A percentile compares a stretch with the other conserved stretches of the same genome.
Conservation (phyloP, 1,140 invertebrate species). For the Drosophila hydei region DNA sequence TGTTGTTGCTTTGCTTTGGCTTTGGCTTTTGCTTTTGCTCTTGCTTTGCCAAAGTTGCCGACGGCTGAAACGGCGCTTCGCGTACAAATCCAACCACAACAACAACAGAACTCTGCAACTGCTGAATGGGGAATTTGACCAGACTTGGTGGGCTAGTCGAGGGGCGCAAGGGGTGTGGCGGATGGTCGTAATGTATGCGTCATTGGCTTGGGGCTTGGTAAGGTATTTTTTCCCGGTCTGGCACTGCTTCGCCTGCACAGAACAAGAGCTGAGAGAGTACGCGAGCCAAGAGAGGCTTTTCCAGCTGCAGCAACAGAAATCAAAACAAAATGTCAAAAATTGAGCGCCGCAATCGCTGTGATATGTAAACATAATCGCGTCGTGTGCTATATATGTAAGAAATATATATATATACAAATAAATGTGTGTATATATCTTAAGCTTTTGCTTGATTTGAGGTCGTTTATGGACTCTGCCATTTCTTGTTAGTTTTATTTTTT, state of each 20-base stretch:
- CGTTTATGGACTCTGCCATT: conserved; percentile 16
- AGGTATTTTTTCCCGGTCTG: conserved; percentile 13
- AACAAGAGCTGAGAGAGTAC: conserved; percentile 10
- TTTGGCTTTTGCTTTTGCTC: conserved; percentile 19
- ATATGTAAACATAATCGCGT: conserved; percentile 69
- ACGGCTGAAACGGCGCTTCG: conserved; percentile 76
- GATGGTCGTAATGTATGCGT: conserved; percentile 44
- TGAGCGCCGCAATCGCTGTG: conserved; percentile 60
- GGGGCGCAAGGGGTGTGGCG: conserved; percentile 7
- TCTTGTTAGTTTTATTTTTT: conserved; percentile 6
- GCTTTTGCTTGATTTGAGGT: conserved; percentile 31
- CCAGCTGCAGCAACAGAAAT: conserved; percentile 41
- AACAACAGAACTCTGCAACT: conserved; percentile 44
- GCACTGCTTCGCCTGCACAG: conserved; percentile 14
- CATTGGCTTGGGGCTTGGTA: conserved; percentile 49
- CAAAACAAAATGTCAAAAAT: conserved; percentile 49
- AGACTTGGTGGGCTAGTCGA: conserved; percentile 19
- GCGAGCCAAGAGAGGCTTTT: conserved; percentile 22
- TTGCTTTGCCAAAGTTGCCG: conserved; percentile 65
- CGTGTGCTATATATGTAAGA: conserved; percentile 20
- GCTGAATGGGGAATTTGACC: conserved; percentile 63
- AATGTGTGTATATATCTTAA: conserved; percentile 8
- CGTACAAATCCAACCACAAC: conserved; percentile 61
- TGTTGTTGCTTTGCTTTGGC: conserved; percentile 26
- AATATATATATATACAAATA: background rate